Evolutionary conservation across 2,888 invertebrate species (phyloP), one percentile per base, ranked within the genome.

Genomic region (Lasioglossum morio): DNA sequence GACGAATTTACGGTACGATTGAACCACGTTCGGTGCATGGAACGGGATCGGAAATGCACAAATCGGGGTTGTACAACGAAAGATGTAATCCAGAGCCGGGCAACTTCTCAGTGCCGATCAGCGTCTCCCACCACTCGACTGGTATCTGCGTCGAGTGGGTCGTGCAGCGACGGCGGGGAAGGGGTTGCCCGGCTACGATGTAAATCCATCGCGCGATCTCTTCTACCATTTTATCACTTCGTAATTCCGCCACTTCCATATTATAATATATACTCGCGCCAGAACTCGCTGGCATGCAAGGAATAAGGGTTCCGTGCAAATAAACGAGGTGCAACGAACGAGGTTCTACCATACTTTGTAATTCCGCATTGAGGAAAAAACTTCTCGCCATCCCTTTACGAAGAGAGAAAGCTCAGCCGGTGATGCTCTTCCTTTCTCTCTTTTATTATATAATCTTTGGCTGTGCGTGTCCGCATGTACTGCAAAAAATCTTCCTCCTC

Each of bases 401-500:
- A 40, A 60, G 60, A n/a, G 69, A 74, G 34, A 2, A 69, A 69
- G 34, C 23, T 69, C 19, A 37, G 4, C 37, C 10, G 46, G 46
- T 5, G 46, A 46, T 46, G 8, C 48, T 8, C 48, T 16, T 74
- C 37, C 23, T 81, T 63, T 46, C 23, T 79, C 72, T 63, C 16
- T 23, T 4, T 73, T 57, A 34, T 57, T 46, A 19, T 43, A n/a
- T 63, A 57, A 23, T 72, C 8, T 30, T 14, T 46, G 57, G 4
- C 37, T 27, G 34, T 14, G 66, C n/a, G 37, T 69, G 16, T 4
- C 16, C 63, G 60, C 19, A 16, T 37, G 8, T 48, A 60, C 30
- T 8, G 14, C 70, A 70, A 77, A 77, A 79, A 82, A 80, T 48
- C 86, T 79, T 78, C 57, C 74, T 79, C 78, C 69, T 77, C 76